Evolutionary conservation across 2,113 vertebrate species (phyloP).

Genomic region (Rhabdornis inornatus): DNA sequence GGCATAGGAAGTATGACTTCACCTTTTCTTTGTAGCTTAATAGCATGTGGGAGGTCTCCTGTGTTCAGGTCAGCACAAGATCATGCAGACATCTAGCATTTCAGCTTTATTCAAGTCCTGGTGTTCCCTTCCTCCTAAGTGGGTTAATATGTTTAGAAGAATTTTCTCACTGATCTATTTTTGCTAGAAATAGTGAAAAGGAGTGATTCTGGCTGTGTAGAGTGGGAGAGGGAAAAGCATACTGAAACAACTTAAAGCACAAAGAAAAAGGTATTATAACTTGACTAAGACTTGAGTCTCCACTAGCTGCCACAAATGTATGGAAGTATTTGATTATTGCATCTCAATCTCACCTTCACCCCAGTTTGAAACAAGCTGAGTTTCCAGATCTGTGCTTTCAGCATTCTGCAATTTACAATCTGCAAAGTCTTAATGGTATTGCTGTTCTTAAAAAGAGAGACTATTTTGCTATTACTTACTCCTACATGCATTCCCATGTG

Average conservation of each 20-base stretch:
- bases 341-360: neutral
- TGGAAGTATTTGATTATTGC: neutral
- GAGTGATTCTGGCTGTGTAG: neutral
- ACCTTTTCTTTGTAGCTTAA: neutral
- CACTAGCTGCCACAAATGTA: neutral
- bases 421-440: neutral
- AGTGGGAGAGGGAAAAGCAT: neutral
- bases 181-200: neutral
- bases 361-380: neutral
- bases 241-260: neutral
- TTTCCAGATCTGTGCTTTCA: neutral
- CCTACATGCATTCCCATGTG: neutral
- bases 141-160: constrained; percentile 2
- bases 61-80: constrained; percentile 1
- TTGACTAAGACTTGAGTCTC: neutral
- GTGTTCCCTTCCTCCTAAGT: neutral
- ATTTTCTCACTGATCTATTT: constrained; percentile 6
- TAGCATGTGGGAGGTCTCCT: neutral
- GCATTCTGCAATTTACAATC: neutral
- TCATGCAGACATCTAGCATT: neutral
- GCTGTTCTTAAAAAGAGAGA: neutral
- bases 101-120: neutral
- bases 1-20: neutral
- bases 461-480: neutral
- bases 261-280: neutral